Evolutionary conservation across 2,113 vertebrate species (phyloP).

Genomic region (Phalacrocorax carbo): DNA sequence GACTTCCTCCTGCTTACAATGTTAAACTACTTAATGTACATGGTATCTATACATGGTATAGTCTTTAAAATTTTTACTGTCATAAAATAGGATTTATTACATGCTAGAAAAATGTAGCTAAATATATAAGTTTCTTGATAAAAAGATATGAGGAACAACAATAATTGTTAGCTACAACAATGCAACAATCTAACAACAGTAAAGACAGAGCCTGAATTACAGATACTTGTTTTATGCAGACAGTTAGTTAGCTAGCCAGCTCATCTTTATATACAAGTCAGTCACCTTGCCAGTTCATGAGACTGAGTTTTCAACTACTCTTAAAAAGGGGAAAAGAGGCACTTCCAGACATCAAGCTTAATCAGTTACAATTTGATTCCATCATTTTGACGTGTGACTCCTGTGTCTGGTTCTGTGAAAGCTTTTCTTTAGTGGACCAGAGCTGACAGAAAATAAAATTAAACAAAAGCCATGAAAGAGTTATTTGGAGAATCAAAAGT

Average conservation of each 20-base stretch:
- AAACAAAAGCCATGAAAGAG: neutral
- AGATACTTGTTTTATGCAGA: neutral
- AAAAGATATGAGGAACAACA: neutral
- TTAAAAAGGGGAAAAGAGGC: neutral
- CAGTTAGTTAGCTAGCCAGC: neutral
- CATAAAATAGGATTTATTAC: neutral
- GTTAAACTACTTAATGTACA: neutral
- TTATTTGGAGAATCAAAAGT: neutral
- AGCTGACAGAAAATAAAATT: neutral
- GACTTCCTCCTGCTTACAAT: neutral
- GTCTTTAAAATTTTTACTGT: neutral
- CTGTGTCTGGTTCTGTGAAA: neutral
- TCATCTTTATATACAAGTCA: neutral
- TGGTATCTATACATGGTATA: neutral
- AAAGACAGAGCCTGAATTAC: neutral
- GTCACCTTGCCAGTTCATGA: neutral
- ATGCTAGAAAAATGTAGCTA: neutral
- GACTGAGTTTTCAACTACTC: neutral
- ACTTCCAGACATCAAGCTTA: neutral
- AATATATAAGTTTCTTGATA: neutral
- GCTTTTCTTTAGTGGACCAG: neutral
- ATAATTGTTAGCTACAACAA: neutral
- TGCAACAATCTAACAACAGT: neutral
- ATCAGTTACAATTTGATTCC: neutral
- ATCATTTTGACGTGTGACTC: neutral